These are phyloP conservation scores for Papilio polyxenes DNA, from an alignment of 1,140 invertebrate species.

Conservation along the genomic window DNA sequence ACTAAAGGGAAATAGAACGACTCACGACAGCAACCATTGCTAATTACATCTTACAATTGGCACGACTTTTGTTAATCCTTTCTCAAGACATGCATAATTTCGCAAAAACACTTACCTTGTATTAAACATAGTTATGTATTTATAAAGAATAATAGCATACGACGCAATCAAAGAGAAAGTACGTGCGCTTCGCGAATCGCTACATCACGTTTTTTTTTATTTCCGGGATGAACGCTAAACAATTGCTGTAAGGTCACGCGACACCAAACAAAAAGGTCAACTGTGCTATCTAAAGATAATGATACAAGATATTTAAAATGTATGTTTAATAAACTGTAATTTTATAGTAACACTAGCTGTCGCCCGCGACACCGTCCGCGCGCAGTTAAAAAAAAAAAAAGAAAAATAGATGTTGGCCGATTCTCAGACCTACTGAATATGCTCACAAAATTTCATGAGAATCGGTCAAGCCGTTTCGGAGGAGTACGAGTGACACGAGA, in stretches of 20 bases:
- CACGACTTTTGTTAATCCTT: neutral
- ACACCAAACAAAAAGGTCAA: conserved; percentile 13
- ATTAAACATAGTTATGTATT: conserved; percentile 3
- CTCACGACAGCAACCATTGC: too few relatives aligned
- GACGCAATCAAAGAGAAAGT: conserved; percentile 18
- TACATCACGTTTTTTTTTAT: conserved; percentile 26
- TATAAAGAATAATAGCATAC: conserved; percentile 6
- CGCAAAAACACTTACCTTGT: neutral
- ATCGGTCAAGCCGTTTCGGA: too few relatives aligned
- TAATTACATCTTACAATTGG: too few relatives aligned
- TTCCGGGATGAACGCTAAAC: conserved; percentile 14
- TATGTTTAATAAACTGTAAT: neutral
- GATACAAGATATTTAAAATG: neutral
- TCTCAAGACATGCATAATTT: neutral
- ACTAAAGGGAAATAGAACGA: too few relatives aligned
- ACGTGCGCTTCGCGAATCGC: conserved; percentile 23
- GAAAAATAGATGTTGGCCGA: too few relatives aligned
- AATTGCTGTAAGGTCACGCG: conserved; percentile 11
- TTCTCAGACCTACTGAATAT: too few relatives aligned
- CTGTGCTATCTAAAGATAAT: neutral
- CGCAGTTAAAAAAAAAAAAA: too few relatives aligned
- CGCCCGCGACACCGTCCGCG: too few relatives aligned
- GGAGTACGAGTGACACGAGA: too few relatives aligned
- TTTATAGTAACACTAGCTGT: too few relatives aligned
- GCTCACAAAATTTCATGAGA: too few relatives aligned